Evolutionary conservation across 2,113 vertebrate genomes (phyloP).

Genomic region (Raphicerus campestris): DNA sequence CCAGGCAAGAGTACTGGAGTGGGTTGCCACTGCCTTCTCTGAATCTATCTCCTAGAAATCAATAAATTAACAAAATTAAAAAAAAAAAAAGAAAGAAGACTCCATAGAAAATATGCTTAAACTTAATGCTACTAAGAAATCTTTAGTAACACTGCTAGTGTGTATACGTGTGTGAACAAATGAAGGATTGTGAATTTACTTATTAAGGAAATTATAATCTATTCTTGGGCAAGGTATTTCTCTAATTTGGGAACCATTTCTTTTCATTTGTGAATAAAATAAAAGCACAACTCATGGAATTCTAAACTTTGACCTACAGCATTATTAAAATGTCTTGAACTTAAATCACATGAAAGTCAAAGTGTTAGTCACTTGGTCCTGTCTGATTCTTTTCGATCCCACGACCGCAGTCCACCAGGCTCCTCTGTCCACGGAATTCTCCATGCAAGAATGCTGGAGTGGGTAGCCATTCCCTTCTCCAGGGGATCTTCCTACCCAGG

Average conservation of each 20-base stretch:
- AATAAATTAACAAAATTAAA: not conserved
- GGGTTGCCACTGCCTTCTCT: too few relatives aligned
- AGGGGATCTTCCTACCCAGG: not conserved
- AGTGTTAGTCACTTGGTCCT: not conserved
- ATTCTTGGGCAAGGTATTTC: not conserved
- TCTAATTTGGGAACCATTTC: not conserved
- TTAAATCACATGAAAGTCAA: not conserved
- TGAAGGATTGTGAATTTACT: not conserved
- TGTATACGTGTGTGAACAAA: not conserved
- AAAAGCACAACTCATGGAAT: not conserved
- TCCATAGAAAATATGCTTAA: not conserved
- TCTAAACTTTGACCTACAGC: not conserved
- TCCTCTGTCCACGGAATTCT: not conserved
- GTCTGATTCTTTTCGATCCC: accelerated
- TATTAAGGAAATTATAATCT: not conserved
- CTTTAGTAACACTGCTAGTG: not conserved
- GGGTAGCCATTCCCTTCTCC: not conserved
- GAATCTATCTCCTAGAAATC: not conserved
- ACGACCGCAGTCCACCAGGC: not conserved
- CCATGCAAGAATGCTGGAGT: not conserved
- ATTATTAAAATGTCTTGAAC: not conserved
- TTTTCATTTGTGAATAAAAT: not conserved
- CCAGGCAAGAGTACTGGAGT: too few relatives aligned
- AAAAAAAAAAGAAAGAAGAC: not conserved
- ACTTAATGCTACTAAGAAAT: not conserved